Conservation (phyloP, 2,797 vertebrate genomes). For the Sitta carolinensis region DNA sequence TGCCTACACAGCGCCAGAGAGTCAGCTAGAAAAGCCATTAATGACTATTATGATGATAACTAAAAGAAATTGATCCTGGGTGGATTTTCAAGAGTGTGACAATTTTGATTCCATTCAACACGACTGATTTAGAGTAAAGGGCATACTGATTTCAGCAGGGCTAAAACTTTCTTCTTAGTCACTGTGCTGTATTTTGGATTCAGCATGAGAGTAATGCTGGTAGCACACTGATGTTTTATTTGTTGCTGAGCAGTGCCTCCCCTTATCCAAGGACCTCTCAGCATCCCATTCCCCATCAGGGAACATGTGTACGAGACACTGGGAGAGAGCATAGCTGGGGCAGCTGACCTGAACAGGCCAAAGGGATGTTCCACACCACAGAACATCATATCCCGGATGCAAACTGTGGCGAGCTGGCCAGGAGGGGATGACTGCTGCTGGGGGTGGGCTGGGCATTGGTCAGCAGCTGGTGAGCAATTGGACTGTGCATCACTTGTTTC, state of each 20-base stretch:
- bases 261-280: background rate
- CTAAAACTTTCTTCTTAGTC: background rate
- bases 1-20: background rate
- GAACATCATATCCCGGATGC: background rate
- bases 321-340: background rate
- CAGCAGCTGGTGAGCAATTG: background rate
- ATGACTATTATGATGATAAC: background rate
- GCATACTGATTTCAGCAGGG: background rate
- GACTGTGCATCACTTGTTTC: background rate
- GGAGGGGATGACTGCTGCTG: background rate
- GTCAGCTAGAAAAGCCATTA: background rate
- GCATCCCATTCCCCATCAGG: background rate
- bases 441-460: background rate
- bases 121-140: background rate
- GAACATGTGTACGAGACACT: too few relatives aligned
- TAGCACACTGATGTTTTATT: background rate
- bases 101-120: background rate
- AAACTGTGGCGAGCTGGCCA: background rate
- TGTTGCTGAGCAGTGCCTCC: background rate
- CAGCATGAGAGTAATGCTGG: background rate
- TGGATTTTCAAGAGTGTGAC: background rate
- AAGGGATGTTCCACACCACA: background rate
- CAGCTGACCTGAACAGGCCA: background rate
- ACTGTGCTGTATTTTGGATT: background rate
- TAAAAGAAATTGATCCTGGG: background rate